Evolutionary conservation across 2,113 vertebrate species (phyloP).

Genomic region (Empidonax alnorum): DNA sequence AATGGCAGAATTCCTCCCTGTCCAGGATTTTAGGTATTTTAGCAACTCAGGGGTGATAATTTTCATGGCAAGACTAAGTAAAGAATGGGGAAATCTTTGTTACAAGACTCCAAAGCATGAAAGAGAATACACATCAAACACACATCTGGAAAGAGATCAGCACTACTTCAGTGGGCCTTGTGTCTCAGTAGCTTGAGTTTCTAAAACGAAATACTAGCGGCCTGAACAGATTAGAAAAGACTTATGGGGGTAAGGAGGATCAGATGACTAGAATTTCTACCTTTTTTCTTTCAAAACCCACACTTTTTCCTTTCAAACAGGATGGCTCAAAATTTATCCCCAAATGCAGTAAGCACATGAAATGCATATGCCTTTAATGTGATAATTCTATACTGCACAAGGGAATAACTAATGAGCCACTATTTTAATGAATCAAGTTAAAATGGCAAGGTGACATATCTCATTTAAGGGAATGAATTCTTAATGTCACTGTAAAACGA

Average conservation of each 20-base stretch:
- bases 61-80: background rate
- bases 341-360: constrained; percentile 36
- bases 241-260: background rate
- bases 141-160: background rate
- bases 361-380: constrained; percentile 62
- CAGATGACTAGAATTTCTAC: background rate
- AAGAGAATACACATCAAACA: background rate
- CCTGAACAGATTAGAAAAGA: constrained; percentile 35
- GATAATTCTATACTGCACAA: constrained; percentile 55
- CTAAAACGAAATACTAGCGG: constrained; percentile 41
- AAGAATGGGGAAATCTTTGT: background rate
- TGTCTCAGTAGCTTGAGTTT: background rate
- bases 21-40: background rate
- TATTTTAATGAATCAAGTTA: constrained; percentile 59
- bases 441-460: constrained; percentile 50
- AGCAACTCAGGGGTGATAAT: background rate
- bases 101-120: background rate
- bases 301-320: constrained; percentile 45
- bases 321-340: constrained; percentile 56
- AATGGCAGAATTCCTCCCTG: background rate
- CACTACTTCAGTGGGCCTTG: background rate
- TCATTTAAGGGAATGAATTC: constrained; percentile 54
- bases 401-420: constrained; percentile 50
- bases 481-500: constrained; percentile 40
- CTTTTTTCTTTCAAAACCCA: background rate